phyloP scores from a whole-genome alignment of 92 coral and sea anemone species.

The Epizoanthus ramosus region DNA sequence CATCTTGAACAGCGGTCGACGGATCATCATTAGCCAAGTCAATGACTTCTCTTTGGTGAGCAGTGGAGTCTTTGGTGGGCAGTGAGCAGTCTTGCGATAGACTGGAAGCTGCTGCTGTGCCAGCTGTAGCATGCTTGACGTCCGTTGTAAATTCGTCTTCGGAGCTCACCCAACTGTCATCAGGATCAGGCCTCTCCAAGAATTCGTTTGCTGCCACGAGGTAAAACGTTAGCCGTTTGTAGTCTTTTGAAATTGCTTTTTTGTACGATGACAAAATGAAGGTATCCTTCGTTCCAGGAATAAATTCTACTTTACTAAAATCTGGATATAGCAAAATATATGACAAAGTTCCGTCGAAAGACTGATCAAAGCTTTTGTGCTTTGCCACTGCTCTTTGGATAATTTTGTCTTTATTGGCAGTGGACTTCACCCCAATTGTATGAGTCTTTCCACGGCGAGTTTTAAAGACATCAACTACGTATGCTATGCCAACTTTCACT shows the following conservation, averaged over 20 bases:
- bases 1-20: no score
- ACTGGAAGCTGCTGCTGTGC: background rate
- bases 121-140: background rate
- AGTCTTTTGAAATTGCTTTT: slow-evolving; percentile 68
- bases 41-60: slow-evolving; percentile 8
- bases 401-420: slow-evolving; percentile 58
- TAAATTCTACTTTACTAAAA: slow-evolving; percentile 58
- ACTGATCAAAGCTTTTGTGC: slow-evolving; percentile 70
- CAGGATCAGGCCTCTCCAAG: slow-evolving; percentile 16
- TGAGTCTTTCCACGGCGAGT: slow-evolving; percentile 70
- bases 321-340: slow-evolving; percentile 76
- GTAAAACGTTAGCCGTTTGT: slow-evolving; percentile 68
- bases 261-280: slow-evolving; percentile 63
- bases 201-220: slow-evolving; percentile 50
- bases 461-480: slow-evolving; percentile 59
- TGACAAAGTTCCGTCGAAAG: slow-evolving; percentile 46
- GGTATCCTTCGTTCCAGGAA: slow-evolving; percentile 69
- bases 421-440: slow-evolving; percentile 49
- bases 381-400: slow-evolving; percentile 54
- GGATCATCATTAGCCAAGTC: slow-evolving; percentile 18
- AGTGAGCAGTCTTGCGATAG: background rate
- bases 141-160: slow-evolving; percentile 23
- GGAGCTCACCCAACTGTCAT: no score
- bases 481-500: slow-evolving; percentile 71
- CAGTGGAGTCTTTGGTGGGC: no score